These are phyloP conservation scores for Hoplostethus atlanticus DNA, from an alignment of 2,797 vertebrate genomes.

Conservation along the genomic window DNA sequence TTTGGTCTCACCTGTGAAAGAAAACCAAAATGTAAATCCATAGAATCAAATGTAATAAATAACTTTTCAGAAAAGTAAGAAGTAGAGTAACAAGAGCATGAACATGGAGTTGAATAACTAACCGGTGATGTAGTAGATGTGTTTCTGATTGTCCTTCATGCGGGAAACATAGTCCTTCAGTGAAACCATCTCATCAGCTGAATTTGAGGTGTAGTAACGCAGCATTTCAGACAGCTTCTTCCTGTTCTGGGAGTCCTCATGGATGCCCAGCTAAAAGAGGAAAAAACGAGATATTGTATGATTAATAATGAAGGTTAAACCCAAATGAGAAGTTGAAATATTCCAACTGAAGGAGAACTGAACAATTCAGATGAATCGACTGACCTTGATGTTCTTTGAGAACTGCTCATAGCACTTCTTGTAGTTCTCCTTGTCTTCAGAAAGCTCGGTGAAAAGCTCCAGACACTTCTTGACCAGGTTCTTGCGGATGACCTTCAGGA, in stretches of 20 bases:
- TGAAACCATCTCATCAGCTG: conserved; percentile 94
- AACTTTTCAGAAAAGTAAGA: not conserved
- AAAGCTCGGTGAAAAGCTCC: conserved; percentile 92
- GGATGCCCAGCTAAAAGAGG: conserved; percentile 88
- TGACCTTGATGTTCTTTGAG: conserved; percentile 95
- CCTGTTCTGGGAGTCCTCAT: conserved; percentile 93
- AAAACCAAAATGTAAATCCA: not conserved
- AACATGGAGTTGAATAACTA: conserved; percentile 19
- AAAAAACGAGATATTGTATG: not conserved
- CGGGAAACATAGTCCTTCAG: conserved; percentile 93
- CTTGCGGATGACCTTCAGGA: conserved; percentile 97
- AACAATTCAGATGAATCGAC: conserved; percentile 15
- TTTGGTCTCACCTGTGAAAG: conserved; percentile 88
- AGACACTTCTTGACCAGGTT: conserved; percentile 97
- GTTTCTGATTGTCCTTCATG: conserved; percentile 96
- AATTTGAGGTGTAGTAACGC: conserved; percentile 92
- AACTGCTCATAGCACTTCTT: conserved; percentile 95
- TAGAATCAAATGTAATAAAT: too few relatives aligned
- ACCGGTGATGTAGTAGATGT: conserved; percentile 89
- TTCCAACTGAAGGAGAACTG: not conserved
- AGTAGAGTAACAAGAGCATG: not conserved
- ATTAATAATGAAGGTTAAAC: not conserved
- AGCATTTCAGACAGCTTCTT: conserved; percentile 93
- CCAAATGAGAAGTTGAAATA: not conserved
- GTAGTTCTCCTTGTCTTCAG: conserved; percentile 95